Percentiles rank a stretch among this genome's conserved stretches.
phyloP scores from a whole-genome alignment of 2,888 invertebrate species.

The Suillia variegata region DNA sequence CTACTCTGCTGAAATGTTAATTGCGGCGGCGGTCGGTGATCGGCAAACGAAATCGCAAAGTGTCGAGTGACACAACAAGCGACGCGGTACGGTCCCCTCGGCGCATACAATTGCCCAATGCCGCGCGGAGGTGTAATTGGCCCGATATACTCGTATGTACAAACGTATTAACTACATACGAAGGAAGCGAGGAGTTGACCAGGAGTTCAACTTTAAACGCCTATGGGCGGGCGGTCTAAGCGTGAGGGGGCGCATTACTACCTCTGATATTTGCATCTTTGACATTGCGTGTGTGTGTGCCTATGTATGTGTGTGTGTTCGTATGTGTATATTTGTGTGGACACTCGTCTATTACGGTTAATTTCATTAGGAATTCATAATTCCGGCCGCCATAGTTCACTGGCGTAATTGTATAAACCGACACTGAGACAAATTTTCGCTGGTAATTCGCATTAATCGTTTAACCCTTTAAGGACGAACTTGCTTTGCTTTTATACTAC shows the following conservation, averaged over 20 bases:
- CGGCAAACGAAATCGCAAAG: not conserved
- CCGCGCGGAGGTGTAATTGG: too few relatives aligned
- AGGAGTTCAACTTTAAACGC: constrained; percentile 7
- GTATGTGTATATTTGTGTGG: constrained; percentile 20
- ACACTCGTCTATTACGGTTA: constrained; percentile 44
- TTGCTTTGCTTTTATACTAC: too few relatives aligned
- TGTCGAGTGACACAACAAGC: constrained; percentile 7
- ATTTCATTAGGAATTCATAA: constrained; percentile 60
- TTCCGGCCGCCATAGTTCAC: constrained; percentile 28
- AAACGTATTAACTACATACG: too few relatives aligned
- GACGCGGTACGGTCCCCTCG: not conserved
- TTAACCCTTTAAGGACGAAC: too few relatives aligned
- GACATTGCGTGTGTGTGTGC: constrained; percentile 7
- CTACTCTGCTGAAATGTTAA: constrained; percentile 37
- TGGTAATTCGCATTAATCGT: too few relatives aligned
- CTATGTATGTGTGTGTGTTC: constrained; percentile 13
- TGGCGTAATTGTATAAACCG: too few relatives aligned
- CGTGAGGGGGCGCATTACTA: not conserved
- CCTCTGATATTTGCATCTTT: not conserved
- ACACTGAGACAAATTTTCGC: too few relatives aligned
- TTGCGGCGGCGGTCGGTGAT: constrained; percentile 3
- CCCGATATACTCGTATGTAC: too few relatives aligned
- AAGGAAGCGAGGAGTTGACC: not conserved
- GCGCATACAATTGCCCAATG: not conserved
- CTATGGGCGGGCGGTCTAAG: not conserved